phyloP scores from a whole-genome alignment of 2,888 invertebrate genomes.

The Sclerodermus sp. region DNA sequence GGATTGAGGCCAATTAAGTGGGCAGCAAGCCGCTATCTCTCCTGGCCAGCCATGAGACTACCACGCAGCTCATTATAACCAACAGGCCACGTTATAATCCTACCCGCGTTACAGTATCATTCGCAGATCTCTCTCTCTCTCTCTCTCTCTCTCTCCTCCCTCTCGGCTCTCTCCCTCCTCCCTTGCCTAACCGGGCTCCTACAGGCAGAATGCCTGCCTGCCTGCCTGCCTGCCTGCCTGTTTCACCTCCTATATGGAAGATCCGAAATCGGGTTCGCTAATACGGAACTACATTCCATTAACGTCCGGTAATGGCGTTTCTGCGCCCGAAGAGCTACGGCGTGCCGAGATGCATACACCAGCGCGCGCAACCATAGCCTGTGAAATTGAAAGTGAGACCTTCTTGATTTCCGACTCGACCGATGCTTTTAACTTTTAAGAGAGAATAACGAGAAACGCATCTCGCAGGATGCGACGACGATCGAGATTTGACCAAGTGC shows the following conservation, averaged over 20 bases:
- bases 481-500: too few relatives aligned
- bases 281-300: constrained; percentile 42
- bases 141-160: constrained; percentile 10
- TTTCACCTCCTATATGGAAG: constrained; percentile 32
- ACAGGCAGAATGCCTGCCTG: constrained; percentile 23
- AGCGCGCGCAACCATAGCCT: background rate
- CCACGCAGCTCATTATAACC: constrained; percentile 50
- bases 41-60: constrained; percentile 43
- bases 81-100: constrained; percentile 45
- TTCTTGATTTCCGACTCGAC: too few relatives aligned
- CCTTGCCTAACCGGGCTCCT: constrained; percentile 10
- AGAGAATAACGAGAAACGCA: too few relatives aligned
- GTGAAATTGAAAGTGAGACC: too few relatives aligned
- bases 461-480: too few relatives aligned
- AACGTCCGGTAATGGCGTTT: constrained; percentile 36
- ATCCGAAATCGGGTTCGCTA: constrained; percentile 33
- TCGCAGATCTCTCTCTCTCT: constrained; percentile 35
- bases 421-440: too few relatives aligned
- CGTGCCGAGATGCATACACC: background rate
- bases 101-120: constrained; percentile 45
- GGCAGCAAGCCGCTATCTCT: constrained; percentile 46
- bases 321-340: constrained; percentile 21
- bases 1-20: constrained; percentile 46
- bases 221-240: constrained; percentile 25
- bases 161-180: constrained; percentile 1